Percentiles rank a stretch among this genome's conserved stretches.
phyloP scores from a whole-genome alignment of 1,140 invertebrate genomes.

The Apis cerana region DNA sequence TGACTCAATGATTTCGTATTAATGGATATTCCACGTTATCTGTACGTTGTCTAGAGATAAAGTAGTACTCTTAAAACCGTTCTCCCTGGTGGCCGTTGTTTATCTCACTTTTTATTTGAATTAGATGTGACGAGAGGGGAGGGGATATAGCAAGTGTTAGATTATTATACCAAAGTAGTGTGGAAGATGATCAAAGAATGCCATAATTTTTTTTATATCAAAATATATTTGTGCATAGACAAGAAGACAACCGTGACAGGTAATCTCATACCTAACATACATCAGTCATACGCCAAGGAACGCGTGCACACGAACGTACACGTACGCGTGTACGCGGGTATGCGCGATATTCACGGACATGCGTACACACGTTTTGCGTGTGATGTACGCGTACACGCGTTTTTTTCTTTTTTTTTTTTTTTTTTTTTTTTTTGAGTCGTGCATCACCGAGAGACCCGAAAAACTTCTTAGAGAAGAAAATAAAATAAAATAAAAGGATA shows the following conservation, averaged over 20 bases:
- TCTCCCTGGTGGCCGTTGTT: background rate
- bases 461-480: slow-evolving; percentile 32
- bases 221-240: slow-evolving; percentile 82
- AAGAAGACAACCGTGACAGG: slow-evolving; percentile 80
- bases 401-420: too few species aligned
- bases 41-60: slow-evolving; percentile 15
- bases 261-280: slow-evolving; percentile 78
- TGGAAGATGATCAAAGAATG: background rate
- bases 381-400: slow-evolving; percentile 21
- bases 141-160: background rate
- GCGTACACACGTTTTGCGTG: background rate
- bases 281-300: slow-evolving; percentile 67
- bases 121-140: background rate
- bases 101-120: background rate
- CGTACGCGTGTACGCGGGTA: slow-evolving; percentile 8
- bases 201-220: slow-evolving; percentile 78
- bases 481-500: background rate
- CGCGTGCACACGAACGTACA: slow-evolving; percentile 43
- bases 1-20: slow-evolving; percentile 18
- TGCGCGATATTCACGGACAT: slow-evolving; percentile 23
- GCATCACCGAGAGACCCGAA: slow-evolving; percentile 51
- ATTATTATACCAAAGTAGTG: too few species aligned
- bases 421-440: slow-evolving; percentile 31
- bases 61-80: background rate
- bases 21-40: slow-evolving; percentile 9